Evolutionary conservation across 2,113 vertebrate genomes (phyloP).

Genomic region (Sciurus niger): DNA sequence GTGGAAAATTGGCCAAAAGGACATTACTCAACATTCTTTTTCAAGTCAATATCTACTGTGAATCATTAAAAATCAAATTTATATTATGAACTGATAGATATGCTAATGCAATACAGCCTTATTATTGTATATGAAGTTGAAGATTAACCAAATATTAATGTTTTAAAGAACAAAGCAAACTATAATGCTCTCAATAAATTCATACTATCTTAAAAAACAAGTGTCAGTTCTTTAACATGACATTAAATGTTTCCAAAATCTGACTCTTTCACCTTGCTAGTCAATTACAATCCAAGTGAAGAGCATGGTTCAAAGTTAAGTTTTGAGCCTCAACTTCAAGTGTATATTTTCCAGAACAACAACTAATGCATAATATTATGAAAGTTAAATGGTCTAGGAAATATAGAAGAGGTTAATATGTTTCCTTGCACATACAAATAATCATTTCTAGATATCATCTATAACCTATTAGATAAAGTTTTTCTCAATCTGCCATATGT

Average conservation of each 20-base stretch:
- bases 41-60: background rate
- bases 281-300: background rate
- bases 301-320: background rate
- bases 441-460: background rate
- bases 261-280: background rate
- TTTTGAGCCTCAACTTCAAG: background rate
- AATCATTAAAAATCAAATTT: background rate
- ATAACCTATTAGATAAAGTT: background rate
- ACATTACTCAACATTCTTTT: background rate
- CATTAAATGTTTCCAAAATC: background rate
- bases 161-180: conserved; percentile 36
- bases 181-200: background rate
- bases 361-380: background rate
- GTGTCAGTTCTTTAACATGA: background rate
- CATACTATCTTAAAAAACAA: background rate
- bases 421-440: background rate
- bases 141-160: background rate
- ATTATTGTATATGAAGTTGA: background rate
- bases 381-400: background rate
- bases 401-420: background rate
- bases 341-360: background rate
- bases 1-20: background rate
- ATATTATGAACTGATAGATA: background rate
- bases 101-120: background rate
- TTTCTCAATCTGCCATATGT: background rate